A percentile compares a stretch with the other conserved stretches of the same genome.
phyloP scores from a whole-genome alignment of 2,797 vertebrate species.

The Enteromius viviparus region DNA sequence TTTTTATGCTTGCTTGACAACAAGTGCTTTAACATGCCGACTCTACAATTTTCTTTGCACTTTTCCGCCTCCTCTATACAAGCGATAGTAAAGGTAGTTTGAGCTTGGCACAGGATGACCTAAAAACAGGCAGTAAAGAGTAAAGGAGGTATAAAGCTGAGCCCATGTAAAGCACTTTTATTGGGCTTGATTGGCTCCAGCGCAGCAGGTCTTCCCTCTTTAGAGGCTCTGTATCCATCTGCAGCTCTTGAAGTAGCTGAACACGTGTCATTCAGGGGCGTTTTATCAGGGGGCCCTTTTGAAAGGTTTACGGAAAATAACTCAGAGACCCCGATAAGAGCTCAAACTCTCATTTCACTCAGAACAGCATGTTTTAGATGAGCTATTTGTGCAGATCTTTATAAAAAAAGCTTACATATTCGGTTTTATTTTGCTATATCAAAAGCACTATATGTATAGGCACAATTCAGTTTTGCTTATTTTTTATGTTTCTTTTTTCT shows the following conservation, averaged over 20 bases:
- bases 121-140: slow-evolving; percentile 51
- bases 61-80: slow-evolving; percentile 9
- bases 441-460: neutral
- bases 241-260: slow-evolving; percentile 44
- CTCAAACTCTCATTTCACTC: neutral
- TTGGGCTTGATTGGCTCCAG: slow-evolving; percentile 57
- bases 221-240: slow-evolving; percentile 55
- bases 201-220: slow-evolving; percentile 60
- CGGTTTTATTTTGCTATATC: too few species aligned
- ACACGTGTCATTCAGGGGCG: slow-evolving; percentile 54
- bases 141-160: slow-evolving; percentile 49
- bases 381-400: neutral
- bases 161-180: slow-evolving; percentile 59
- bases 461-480: neutral
- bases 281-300: slow-evolving; percentile 18
- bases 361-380: slow-evolving; percentile 1
- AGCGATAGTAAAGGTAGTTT: slow-evolving; percentile 19
- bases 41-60: slow-evolving; percentile 38
- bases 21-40: slow-evolving; percentile 26
- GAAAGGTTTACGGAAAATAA: slow-evolving; percentile 16
- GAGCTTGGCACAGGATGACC: slow-evolving; percentile 47
- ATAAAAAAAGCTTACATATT: neutral
- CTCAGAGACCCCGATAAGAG: neutral
- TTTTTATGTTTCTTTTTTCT: neutral
- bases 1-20: slow-evolving; percentile 27